Conservation (phyloP, 2,113 vertebrate species). For the Actenoides lindsayi region DNA sequence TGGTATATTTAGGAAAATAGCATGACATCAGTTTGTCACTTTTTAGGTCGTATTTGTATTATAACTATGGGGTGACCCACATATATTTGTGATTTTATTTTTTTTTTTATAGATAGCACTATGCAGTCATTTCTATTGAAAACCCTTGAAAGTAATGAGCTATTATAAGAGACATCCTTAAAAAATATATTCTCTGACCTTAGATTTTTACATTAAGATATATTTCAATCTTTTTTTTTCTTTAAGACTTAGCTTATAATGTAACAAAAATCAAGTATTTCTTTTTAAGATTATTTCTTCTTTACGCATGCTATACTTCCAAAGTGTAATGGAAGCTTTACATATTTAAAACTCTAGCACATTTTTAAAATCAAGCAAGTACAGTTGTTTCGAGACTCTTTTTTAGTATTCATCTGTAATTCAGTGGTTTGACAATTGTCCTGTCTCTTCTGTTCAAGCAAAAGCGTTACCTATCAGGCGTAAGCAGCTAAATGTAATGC, state of each 20-base stretch:
- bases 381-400: not conserved
- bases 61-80: not conserved
- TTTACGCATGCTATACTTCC: not conserved
- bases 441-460: not conserved
- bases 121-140: not conserved
- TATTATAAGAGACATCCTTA: not conserved
- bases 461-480: not conserved
- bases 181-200: not conserved
- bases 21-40: not conserved
- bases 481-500: not conserved
- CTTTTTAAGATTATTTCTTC: not conserved
- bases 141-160: not conserved
- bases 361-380: not conserved
- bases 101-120: not conserved
- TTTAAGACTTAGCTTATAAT: not conserved
- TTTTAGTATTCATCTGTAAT: constrained; percentile 18
- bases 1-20: not conserved
- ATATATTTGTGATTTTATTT: not conserved
- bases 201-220: not conserved
- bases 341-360: not conserved
- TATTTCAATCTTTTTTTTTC: not conserved
- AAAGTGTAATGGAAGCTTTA: not conserved
- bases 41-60: constrained; percentile 14
- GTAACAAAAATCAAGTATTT: not conserved
- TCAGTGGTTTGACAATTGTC: not conserved